Evolutionary conservation across 2,113 vertebrate species (phyloP).

Genomic region (Rhabdornis inornatus): DNA sequence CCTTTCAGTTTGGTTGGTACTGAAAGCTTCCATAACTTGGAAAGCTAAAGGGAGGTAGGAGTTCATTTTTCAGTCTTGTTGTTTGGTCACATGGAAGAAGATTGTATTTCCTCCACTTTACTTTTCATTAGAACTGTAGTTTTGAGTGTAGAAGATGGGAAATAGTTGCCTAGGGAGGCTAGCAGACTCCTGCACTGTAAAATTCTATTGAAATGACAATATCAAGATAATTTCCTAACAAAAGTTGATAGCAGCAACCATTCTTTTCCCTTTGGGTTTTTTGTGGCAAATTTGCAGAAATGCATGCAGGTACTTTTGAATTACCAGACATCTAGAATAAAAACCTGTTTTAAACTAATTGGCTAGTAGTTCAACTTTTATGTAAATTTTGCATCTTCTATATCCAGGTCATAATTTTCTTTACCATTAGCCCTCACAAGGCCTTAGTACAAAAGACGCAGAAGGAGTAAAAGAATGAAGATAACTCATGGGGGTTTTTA

Average conservation of each 20-base stretch:
- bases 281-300: background rate
- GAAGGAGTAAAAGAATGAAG: conserved; percentile 6
- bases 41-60: background rate
- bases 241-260: background rate
- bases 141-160: background rate
- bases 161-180: background rate
- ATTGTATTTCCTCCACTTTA: background rate
- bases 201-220: background rate
- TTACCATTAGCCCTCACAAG: background rate
- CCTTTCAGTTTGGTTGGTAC: conserved; percentile 6
- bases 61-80: background rate
- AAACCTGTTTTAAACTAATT: background rate
- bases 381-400: background rate
- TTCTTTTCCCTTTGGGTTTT: background rate
- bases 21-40: background rate
- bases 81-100: background rate
- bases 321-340: background rate
- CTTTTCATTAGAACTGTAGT: background rate
- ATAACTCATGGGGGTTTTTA: background rate
- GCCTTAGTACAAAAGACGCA: background rate
- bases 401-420: background rate
- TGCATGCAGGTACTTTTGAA: background rate
- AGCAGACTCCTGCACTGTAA: background rate
- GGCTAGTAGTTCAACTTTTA: background rate
- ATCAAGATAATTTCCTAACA: background rate